Base-by-base conservation (phyloP, 1,140 invertebrate species). In the Asbolus verrucosus region DNA sequence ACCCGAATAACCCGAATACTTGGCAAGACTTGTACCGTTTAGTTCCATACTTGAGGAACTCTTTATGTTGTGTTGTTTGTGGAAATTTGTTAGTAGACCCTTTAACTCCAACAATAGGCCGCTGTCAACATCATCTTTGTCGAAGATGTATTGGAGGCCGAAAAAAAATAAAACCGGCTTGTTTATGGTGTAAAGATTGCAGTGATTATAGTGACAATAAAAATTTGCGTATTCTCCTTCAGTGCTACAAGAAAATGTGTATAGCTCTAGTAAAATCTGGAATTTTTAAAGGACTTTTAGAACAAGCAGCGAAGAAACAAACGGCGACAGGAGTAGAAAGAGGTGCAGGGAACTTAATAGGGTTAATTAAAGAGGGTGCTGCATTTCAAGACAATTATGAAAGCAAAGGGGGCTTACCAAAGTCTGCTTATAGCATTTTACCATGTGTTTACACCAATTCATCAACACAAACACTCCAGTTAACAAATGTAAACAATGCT, bases 121-220 rank as follows among this genome's bases (percentile, higher is more conserved):
- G 88, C 65, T 96, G 94, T 83, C 91, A 94, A 81, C 94, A 96
- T 83, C 90, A 94, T 83, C 91, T 96, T 11, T 97, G 94, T 79
- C 84, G 82, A 78, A 82, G 82, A 67, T 96, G 95, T 80, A 86
- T 91, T 76, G 93, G 93, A 41, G 92, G 93, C 1, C 88, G 90
- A 72, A 95, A 95, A 82, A 90, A 91, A 78, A 83, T 95, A 13
- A 93, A 92, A 78, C 93, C 94, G 0, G 88, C 89, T 0, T 96
- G 94, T 79, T 86, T 87, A 67, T 92, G 90, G 88, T 97, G 94
- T 81, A 92, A 91, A 81, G 91, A 94, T 77, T 92, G 92, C 77
- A 87, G 88, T 9, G 89, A 90, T 72, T 96, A 95, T 81, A 83
- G 87, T 14, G 93, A 95, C 81, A 95, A 96, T 82, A 89, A 90